These are phyloP conservation scores for Cyclopterus lumpus DNA, from an alignment of 2,797 vertebrate species.

Conservation along the genomic window DNA sequence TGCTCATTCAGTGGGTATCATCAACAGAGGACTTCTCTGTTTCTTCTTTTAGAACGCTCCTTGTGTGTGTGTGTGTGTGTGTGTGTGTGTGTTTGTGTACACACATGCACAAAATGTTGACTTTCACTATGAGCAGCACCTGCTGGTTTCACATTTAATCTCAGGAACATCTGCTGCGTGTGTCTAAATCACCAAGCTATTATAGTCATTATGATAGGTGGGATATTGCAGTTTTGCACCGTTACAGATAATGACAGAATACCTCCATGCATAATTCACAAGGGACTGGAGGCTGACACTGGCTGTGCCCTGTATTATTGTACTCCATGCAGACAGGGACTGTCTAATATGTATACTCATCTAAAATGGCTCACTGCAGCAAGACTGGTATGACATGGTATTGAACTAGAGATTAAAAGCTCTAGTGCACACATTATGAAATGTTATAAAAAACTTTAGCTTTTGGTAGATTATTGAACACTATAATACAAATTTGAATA, in stretches of 20 bases:
- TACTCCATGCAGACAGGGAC: constrained; percentile 43
- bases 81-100: constrained; percentile 6
- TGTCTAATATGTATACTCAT: constrained; percentile 61
- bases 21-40: neutral
- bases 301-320: constrained; percentile 58
- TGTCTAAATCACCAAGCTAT: constrained; percentile 69
- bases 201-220: constrained; percentile 72
- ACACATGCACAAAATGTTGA: neutral
- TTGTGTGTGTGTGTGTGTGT: neutral
- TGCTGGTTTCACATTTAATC: constrained; percentile 48
- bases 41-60: neutral
- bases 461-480: constrained; percentile 1
- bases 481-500: constrained; percentile 10
- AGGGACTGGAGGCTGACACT: constrained; percentile 64
- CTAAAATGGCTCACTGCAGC: constrained; percentile 49
- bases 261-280: constrained; percentile 73
- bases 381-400: constrained; percentile 44
- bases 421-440: constrained; percentile 23
- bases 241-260: constrained; percentile 72
- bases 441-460: constrained; percentile 21
- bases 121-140: constrained; percentile 35
- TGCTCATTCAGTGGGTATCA: neutral
- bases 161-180: constrained; percentile 64
- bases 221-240: constrained; percentile 64
- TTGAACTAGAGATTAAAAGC: constrained; percentile 50